These are phyloP conservation scores for Anguilla marmorata DNA, from an alignment of 2,797 vertebrate species.

Conservation along the genomic window DNA sequence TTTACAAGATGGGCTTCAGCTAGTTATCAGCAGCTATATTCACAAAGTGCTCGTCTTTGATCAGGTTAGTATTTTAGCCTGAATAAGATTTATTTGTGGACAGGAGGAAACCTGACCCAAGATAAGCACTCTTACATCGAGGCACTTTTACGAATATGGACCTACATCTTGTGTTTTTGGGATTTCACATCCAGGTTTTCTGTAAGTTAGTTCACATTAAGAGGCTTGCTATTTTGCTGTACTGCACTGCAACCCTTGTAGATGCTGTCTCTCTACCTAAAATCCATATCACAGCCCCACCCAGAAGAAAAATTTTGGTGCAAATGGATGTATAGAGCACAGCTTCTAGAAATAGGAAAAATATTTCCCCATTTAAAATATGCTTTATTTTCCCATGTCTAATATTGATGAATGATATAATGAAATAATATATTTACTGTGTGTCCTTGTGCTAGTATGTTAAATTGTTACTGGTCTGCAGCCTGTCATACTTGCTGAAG, in stretches of 20 bases:
- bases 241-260: background rate
- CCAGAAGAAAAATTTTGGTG: background rate
- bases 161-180: background rate
- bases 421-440: background rate
- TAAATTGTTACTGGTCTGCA: too few relatives aligned
- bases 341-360: background rate
- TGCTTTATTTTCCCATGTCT: background rate
- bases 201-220: background rate
- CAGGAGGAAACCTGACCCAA: background rate
- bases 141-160: background rate
- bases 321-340: background rate
- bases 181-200: background rate
- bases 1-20: background rate
- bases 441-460: too few relatives aligned
- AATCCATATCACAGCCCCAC: background rate
- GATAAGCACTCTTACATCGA: background rate
- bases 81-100: background rate
- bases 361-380: background rate
- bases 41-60: background rate
- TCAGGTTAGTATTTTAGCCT: background rate
- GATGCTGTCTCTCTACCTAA: background rate
- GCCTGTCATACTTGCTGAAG: conserved; percentile 36
- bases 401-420: background rate
- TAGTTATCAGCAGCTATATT: background rate
- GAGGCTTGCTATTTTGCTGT: background rate